Conservation (phyloP, 2,113 vertebrate species). For the Corythornis madagascariensis region DNA sequence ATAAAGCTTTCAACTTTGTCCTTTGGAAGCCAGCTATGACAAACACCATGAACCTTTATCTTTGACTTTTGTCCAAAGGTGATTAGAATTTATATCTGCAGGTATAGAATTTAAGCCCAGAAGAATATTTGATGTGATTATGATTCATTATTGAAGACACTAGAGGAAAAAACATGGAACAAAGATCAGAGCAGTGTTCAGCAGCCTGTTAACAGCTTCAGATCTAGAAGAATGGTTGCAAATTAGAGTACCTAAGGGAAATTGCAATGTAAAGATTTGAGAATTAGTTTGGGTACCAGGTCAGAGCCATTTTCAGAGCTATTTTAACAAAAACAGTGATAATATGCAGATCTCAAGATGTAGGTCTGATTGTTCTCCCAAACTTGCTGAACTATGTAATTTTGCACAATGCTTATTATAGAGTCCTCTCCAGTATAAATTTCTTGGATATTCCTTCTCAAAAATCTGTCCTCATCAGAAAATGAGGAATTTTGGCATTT, state of each 20-base stretch:
- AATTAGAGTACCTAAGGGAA: too few species aligned
- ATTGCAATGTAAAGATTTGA: not conserved
- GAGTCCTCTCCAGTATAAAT: not conserved
- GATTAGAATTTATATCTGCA: not conserved
- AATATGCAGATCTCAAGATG: not conserved
- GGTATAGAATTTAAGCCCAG: not conserved
- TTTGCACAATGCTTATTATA: not conserved
- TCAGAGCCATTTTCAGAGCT: not conserved
- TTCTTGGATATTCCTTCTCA: not conserved
- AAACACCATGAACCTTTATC: not conserved
- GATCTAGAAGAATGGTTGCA: not conserved
- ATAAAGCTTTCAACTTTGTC: slow-evolving; percentile 39
- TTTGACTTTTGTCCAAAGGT: slow-evolving; percentile 41
- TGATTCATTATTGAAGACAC: not conserved
- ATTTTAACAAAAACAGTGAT: not conserved
- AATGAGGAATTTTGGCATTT: too few species aligned
- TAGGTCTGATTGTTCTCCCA: not conserved
- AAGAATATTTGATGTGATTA: not conserved
- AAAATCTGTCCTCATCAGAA: not conserved
- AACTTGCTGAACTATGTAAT: not conserved
- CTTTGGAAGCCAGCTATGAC: slow-evolving; percentile 28
- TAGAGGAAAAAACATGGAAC: not conserved
- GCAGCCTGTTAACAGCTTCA: not conserved
- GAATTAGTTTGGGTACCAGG: not conserved
- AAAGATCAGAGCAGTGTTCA: not conserved